Base-by-base conservation (phyloP, 1,140 invertebrate genomes). In the Metaphire vulgaris region DNA sequence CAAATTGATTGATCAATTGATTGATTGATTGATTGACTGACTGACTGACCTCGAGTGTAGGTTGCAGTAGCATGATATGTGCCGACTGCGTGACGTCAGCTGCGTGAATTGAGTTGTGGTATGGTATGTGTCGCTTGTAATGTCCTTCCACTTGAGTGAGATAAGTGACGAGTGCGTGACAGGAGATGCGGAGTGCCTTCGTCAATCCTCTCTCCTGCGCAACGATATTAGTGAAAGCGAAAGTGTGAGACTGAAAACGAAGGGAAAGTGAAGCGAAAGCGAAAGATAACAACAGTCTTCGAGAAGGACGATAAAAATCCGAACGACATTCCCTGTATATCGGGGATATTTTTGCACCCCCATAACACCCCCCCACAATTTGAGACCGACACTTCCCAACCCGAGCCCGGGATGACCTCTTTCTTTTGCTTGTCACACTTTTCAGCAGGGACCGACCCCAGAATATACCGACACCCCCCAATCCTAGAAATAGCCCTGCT, bases 131-230 rank as follows among this genome's bases (percentile, higher is more conserved):
- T 29, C 79, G 74, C 78, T 95, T 90, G 87, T 99, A 99, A 87
- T 99, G 96, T 87, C 98, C 96, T 88, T 99, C 97, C 78, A 99
- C 89, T 74, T 96, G 97, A 89, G 96, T 92, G 87, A 98, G 91
- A 87, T 97, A 99, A 76, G 93, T 94, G 81, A 99, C 89, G 86
- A 99, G 92, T 73, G 92, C 96, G 86, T 94, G 92, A 64, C 94
- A 90, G 77, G 94, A 93, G 85, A 99, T 99, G 87, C 96, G 92
- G 85, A 99, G 92, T 69, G 92, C 92, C 85, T 94, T 95, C 83
- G 96, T 87, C 80, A 97, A 88, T 83, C 96, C 93, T 80, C 95
- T 90, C 86, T 92, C 92, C 89, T 95, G 90, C 81, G 91, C n/a
- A 69, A 26, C 6, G 6, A 69, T 28, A 69, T 69, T 15, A 15